Percentiles rank a stretch among this genome's conserved stretches.
Conservation (phyloP, 1,140 invertebrate genomes). For the Cherax destructor region DNA sequence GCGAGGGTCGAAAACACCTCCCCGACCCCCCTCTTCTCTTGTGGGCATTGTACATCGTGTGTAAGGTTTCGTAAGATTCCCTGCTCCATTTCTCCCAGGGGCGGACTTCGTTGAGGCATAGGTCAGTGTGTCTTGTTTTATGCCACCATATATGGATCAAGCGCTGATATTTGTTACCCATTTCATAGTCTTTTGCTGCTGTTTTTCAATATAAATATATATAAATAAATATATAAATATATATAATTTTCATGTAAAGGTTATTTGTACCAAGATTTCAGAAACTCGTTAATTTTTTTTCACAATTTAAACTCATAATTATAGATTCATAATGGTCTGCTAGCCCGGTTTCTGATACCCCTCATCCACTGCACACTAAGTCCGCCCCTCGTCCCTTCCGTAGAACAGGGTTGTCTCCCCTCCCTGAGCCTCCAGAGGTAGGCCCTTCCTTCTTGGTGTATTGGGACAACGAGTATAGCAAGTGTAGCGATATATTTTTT, state of each 20-base stretch:
- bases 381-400: constrained; percentile 8
- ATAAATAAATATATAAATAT: constrained; percentile 4
- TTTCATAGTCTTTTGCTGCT: constrained; percentile 40
- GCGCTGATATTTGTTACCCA: constrained; percentile 29
- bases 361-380: constrained; percentile 2
- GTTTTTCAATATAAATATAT: constrained; percentile 49
- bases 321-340: background rate
- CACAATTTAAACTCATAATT: constrained; percentile 13
- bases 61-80: constrained; percentile 42
- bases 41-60: constrained; percentile 56
- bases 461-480: constrained; percentile 24
- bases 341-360: background rate
- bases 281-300: constrained; percentile 7
- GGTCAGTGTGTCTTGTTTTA: background rate
- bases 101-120: background rate
- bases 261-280: constrained; percentile 39
- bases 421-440: background rate
- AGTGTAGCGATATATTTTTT: background rate
- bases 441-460: constrained; percentile 40
- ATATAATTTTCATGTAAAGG: background rate
- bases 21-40: constrained; percentile 23
- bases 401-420: constrained; percentile 50
- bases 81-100: background rate
- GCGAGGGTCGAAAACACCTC: background rate
- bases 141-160: constrained; percentile 5